Base-by-base conservation (phyloP, 1,140 invertebrate genomes). In the Pachypsylla venusta region DNA sequence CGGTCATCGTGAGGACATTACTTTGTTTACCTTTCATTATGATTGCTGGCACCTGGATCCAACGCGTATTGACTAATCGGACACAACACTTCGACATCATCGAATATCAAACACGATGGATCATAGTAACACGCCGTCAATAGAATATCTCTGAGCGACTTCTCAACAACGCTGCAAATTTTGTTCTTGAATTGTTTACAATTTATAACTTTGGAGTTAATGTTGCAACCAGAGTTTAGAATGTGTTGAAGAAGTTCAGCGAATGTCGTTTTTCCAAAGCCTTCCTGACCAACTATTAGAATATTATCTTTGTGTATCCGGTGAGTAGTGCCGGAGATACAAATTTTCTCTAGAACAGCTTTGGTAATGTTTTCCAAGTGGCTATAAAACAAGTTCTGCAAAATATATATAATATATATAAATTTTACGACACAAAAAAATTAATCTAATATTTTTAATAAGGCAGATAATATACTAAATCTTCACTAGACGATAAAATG, bases 171-270 rank as follows among this genome's bases (percentile, higher is more conserved):
- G 16, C 22, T 48, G 16, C 4, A 4, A 22, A 48, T 48, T 19
- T 48, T 48, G 16, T 22, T 19, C 42, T 48, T 48, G n/a, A 48
- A 19, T 48, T 48, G 42, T n/a, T 48, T 48, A n/a, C 42, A 48
- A 22, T 48, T 22, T n/a, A 48, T n/a, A n/a, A 48, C 42, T 48
- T 48, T n/a, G 16, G n/a, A 48, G 42, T 48, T n/a, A 5, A 48
- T 48, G 16, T 22, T 48, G 42, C 22, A n/a, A n/a, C n/a, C n/a
- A n/a, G n/a, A n/a, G n/a, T 48, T 3, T 19, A 48, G 16, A 19
- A 22, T n/a, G 16, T 48, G n/a, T 22, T 48, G 42, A 7, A 48
- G 22, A 19, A 22, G 16, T n/a, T 19, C 22, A 48, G n/a, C 16
- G 7, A 48, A 19, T 7, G 42, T 10, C 3, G 42, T 48, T 48